Percentiles rank a stretch among this genome's conserved stretches.
Evolutionary conservation across 1,140 invertebrate species (phyloP).

Genomic region (Euura lappo): DNA sequence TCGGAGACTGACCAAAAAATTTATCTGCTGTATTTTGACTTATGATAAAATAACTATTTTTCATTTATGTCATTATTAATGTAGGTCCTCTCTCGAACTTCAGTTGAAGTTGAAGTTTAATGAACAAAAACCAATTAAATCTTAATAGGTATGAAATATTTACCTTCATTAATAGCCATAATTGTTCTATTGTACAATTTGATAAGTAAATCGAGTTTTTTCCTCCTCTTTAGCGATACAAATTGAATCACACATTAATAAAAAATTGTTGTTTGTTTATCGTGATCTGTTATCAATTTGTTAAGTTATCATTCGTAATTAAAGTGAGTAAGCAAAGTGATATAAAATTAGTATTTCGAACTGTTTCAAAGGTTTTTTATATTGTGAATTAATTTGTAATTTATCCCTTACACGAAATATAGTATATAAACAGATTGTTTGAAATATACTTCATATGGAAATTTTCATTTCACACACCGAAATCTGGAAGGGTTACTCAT

Average conservation of each 20-base stretch:
- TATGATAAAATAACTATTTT: too few species aligned
- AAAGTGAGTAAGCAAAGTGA: background rate
- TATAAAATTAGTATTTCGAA: background rate
- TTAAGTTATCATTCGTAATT: background rate
- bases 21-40: background rate
- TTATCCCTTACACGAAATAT: background rate
- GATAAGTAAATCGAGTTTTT: too few species aligned
- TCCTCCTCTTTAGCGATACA: too few species aligned
- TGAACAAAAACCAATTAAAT: too few species aligned
- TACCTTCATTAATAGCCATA: too few species aligned
- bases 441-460: background rate
- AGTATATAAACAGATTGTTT: background rate
- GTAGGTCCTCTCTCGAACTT: too few species aligned
- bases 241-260: too few species aligned
- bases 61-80: too few species aligned
- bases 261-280: too few species aligned
- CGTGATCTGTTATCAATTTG: background rate
- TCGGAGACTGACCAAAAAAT: background rate
- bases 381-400: background rate
- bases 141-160: too few species aligned
- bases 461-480: background rate
- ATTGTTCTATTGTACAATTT: too few species aligned
- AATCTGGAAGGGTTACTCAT: background rate
- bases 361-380: background rate
- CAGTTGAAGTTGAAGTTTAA: too few species aligned